A percentile compares a stretch with the other conserved stretches of the same genome.
phyloP scores from a whole-genome alignment of 2,888 invertebrate genomes.

The Acanthoscelides obtectus region DNA sequence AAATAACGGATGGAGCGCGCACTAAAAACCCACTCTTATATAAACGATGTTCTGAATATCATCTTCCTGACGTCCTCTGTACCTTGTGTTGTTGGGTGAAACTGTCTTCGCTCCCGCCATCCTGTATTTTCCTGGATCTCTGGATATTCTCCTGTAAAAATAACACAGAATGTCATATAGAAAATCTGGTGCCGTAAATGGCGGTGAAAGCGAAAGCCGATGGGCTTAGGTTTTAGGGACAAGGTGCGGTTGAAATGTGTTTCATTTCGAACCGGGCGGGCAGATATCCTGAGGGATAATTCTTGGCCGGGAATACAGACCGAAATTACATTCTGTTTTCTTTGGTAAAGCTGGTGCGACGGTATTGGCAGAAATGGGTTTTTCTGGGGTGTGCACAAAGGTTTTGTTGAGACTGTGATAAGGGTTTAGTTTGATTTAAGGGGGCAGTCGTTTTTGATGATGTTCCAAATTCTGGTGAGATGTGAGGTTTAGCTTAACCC shows the following conservation, averaged over 20 bases:
- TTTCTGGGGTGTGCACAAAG: background rate
- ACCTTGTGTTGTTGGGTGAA: no score
- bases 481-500: no score
- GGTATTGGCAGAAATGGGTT: background rate
- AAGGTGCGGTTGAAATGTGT: background rate
- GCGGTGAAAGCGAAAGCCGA: background rate
- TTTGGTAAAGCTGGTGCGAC: background rate
- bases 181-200: background rate
- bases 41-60: no score
- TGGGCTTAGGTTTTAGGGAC: background rate
- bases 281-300: background rate
- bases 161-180: background rate
- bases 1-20: no score
- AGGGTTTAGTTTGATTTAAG: no score
- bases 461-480: no score
- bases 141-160: background rate
- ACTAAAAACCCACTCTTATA: no score
- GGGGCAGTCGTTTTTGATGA: no score
- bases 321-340: background rate
- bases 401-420: no score
- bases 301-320: background rate
- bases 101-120: no score
- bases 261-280: background rate
- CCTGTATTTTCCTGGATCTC: background rate
- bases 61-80: no score